A percentile compares a stretch with the other conserved stretches of the same genome.
Evolutionary conservation across 2,888 invertebrate species (phyloP).

Genomic region (Drosophila austrosaltans): DNA sequence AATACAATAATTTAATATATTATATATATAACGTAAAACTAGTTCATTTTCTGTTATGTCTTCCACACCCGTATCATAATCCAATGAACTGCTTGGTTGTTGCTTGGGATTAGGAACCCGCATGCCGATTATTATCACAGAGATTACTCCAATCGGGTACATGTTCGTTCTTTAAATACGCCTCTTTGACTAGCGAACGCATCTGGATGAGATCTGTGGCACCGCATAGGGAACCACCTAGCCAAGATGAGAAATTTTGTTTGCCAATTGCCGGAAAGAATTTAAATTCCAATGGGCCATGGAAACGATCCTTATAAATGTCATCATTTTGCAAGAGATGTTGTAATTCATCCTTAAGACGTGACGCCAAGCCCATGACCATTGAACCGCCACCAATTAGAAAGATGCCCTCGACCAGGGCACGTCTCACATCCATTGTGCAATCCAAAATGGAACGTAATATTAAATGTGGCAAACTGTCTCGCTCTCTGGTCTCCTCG

Average conservation of each 20-base stretch:
- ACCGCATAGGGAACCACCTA: slow-evolving; percentile 92
- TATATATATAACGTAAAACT: slow-evolving; percentile 5
- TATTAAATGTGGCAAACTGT: slow-evolving; percentile 92
- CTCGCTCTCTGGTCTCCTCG: slow-evolving; percentile 91
- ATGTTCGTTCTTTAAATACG: slow-evolving; percentile 87
- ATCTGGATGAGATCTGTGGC: slow-evolving; percentile 89
- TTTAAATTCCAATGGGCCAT: slow-evolving; percentile 86
- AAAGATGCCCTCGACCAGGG: slow-evolving; percentile 92
- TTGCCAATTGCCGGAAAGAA: slow-evolving; percentile 92
- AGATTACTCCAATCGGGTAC: slow-evolving; percentile 92
- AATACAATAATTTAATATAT: slow-evolving; percentile 11
- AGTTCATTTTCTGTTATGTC: background rate
- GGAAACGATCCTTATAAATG: slow-evolving; percentile 86
- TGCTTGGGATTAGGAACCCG: slow-evolving; percentile 50
- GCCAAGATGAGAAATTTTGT: slow-evolving; percentile 93
- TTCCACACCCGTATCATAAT: too few species aligned
- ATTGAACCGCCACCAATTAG: slow-evolving; percentile 94
- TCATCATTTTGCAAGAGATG: slow-evolving; percentile 86
- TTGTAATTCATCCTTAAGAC: slow-evolving; percentile 91
- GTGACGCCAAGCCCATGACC: slow-evolving; percentile 91
- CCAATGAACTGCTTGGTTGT: background rate
- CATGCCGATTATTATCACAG: slow-evolving; percentile 80
- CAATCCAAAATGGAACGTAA: slow-evolving; percentile 92
- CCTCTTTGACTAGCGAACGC: slow-evolving; percentile 90
- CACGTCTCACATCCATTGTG: slow-evolving; percentile 91